phyloP scores from a whole-genome alignment of 2,113 vertebrate genomes.

The Acrocephalus kingi region DNA sequence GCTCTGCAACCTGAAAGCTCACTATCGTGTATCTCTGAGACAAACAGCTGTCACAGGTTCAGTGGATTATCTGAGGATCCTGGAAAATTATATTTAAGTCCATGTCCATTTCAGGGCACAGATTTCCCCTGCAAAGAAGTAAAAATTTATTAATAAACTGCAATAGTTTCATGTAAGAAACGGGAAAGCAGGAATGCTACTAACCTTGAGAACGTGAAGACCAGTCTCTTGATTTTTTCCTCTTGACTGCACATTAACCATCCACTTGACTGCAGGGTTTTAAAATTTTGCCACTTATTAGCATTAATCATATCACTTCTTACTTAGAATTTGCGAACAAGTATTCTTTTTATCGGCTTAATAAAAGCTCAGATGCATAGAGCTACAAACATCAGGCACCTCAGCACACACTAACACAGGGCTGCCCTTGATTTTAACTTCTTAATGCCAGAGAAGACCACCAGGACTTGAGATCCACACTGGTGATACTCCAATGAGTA shows the following conservation, averaged over 20 bases:
- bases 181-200: constrained; percentile 3
- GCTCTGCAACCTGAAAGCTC: background rate
- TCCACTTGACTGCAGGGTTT: background rate
- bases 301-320: background rate
- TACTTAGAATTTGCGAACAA: constrained; percentile 6
- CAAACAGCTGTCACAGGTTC: background rate
- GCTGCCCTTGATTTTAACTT: background rate
- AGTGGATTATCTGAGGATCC: background rate
- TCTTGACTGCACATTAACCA: background rate
- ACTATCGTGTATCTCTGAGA: background rate
- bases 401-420: background rate
- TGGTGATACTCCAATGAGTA: background rate
- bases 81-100: background rate
- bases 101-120: constrained; percentile 32
- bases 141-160: constrained; percentile 48
- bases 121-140: constrained; percentile 65
- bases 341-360: constrained; percentile 27
- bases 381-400: constrained; percentile 1
- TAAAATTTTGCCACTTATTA: background rate
- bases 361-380: background rate
- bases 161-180: background rate
- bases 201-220: constrained; percentile 28
- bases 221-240: background rate
- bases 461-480: background rate
- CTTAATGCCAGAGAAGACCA: background rate